These are phyloP conservation scores for Brachylomia viminalis DNA, from an alignment of 2,888 invertebrate species.

Conservation along the genomic window DNA sequence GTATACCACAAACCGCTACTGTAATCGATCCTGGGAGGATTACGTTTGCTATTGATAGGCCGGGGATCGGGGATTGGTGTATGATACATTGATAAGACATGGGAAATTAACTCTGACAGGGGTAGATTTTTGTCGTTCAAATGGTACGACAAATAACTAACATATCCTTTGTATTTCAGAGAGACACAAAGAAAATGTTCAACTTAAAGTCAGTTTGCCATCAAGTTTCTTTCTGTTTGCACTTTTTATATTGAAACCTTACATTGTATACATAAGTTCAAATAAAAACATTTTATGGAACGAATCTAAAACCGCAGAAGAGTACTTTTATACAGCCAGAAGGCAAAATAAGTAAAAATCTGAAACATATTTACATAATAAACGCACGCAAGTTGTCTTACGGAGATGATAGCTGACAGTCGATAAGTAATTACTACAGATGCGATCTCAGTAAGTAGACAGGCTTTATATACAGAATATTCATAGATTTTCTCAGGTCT, in stretches of 20 bases:
- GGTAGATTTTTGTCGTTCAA: background rate
- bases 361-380: constrained; percentile 52
- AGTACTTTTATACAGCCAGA: constrained; percentile 22
- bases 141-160: background rate
- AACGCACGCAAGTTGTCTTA: constrained; percentile 35
- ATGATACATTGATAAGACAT: background rate
- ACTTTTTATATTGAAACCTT: background rate
- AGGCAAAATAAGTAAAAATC: constrained; percentile 57
- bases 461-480: constrained; percentile 4
- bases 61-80: background rate
- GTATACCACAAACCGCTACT: constrained; percentile 34
- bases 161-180: background rate
- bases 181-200: background rate
- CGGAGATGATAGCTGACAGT: constrained; percentile 42
- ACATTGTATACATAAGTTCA: constrained; percentile 16
- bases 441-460: constrained; percentile 33
- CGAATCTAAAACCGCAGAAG: constrained; percentile 28
- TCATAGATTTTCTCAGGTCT: constrained; percentile 8
- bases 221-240: constrained; percentile 4
- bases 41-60: background rate
- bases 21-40: constrained; percentile 26
- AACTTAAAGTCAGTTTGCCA: background rate
- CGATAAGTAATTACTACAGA: constrained; percentile 50
- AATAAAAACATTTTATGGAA: constrained; percentile 19
- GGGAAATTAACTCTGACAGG: constrained; percentile 1